Base-by-base conservation (phyloP, 1,140 invertebrate genomes). In the Drosophila suzukii region DNA sequence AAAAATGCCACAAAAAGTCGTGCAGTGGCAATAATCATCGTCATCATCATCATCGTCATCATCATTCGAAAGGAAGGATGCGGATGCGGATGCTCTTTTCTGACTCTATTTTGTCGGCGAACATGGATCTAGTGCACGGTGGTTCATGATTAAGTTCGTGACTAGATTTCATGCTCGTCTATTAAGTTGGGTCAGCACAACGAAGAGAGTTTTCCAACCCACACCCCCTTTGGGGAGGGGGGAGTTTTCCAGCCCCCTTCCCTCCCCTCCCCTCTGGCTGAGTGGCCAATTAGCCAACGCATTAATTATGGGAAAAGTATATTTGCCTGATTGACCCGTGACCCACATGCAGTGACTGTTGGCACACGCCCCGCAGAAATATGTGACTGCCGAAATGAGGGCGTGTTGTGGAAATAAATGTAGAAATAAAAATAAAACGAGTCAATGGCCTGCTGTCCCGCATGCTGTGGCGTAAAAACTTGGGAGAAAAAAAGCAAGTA, bases 131-230 rank as follows among this genome's bases (percentile, higher is more conserved):
- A 91, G 91, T 92, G 91, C 91, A 92, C 91, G 91, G 91, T 92
- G 90, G 89, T 72, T 90, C 88, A 92, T 92, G 90, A 92, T 92
- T 91, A 92, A 92, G 82, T 92, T 92, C 91, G 91, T 92, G 91
- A 92, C 91, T 92, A 92, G 91, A 92, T 92, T 91, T 92, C 91
- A 92, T 92, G 91, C 91, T 92, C 91, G 91, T 92, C 91, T 92
- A 92, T 92, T 92, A 92, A 92, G 91, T 92, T 91, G 91, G 91
- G 91, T 92, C 91, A 92, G 86, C 75, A 91, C 91, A 56, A 67
- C 71, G 74, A 49, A 80, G 38, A 78, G 51, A 76, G 62, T 59
- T 65, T 51, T 53, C 15, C 50, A 20, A 20, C 20, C 20, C 20
- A 20, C 20, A 20, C 0, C 20, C 20, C 20, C 20, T 2, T 17